Base-by-base conservation (phyloP, 2,888 invertebrate species). In the Vannuccia rotundouncinata region DNA sequence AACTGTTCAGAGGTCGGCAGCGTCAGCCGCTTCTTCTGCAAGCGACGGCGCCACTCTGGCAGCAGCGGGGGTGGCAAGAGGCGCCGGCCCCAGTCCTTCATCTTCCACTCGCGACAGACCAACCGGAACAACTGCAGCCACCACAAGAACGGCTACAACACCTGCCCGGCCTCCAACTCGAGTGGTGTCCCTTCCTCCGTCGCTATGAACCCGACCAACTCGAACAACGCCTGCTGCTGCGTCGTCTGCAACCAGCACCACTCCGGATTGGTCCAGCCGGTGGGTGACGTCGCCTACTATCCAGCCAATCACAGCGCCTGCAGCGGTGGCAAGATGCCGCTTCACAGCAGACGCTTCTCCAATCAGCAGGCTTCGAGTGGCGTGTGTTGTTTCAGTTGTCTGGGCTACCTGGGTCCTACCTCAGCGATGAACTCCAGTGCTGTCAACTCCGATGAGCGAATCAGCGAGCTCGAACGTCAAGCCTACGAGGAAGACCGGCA, bases 371-470 rank as follows among this genome's bases (percentile, higher is more conserved):
- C 66, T n/a, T 22, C 2, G 10, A 66, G 66, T 22, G 25, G 66
- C 25, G 10, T 66, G 17, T 66, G 66, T 27, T 66, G 66, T 22
- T 66, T 66, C 66, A 66, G 66, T 22, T 66, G 66, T 66, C 66
- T 66, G 17, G 66, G 66, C 66, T 66, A 66, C 25, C 66, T 66
- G 22, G 66, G 66, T 2, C 66, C 66, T 2, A 66, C 66, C 25
- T 66, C 66, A 27, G 66, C 66, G 66, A 66, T 66, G 66, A 66
- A 66, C 22, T 66, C 66, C 22, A 66, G 66, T 66, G 66, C 66
- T 22, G 66, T 5, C 25, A 66, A 66, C 66, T n/a, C 66, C 17
- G n/a, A n/a, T n/a, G n/a, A n/a, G n/a, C n/a, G n/a, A n/a, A n/a
- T n/a, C n/a, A n/a, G n/a, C n/a, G n/a, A n/a, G n/a, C n/a, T n/a